These are phyloP conservation scores for Iphiclides podalirius DNA, from an alignment of 2,888 invertebrate genomes.

Conservation along the genomic window DNA sequence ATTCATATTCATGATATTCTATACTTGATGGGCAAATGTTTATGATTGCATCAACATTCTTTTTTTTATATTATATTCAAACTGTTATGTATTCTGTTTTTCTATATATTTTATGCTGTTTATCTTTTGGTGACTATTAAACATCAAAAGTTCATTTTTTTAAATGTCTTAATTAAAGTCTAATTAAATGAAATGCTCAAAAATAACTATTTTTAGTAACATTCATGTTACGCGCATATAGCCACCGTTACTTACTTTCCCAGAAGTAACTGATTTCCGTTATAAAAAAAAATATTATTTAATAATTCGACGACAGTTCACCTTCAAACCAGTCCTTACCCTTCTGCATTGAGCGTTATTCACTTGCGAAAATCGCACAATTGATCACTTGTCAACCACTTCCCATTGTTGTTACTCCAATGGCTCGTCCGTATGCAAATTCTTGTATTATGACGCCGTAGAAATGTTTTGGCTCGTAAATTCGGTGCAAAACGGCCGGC, in stretches of 20 bases:
- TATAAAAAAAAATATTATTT: conserved; percentile 60
- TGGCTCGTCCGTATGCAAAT: conserved; percentile 43
- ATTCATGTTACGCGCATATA: no score
- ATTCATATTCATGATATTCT: no score
- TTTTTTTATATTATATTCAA: no score
- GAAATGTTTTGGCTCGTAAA: conserved; percentile 48
- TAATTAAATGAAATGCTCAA: no score
- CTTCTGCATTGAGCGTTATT: conserved; percentile 48
- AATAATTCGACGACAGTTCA: conserved; percentile 56
- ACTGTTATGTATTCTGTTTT: no score
- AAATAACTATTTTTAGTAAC: no score
- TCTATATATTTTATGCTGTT: no score
- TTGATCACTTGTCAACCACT: conserved; percentile 69
- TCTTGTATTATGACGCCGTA: conserved; percentile 33
- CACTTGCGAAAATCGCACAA: conserved; percentile 63
- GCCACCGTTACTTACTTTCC: conserved; percentile 2
- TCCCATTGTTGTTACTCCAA: conserved; percentile 42
- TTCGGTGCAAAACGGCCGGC: conserved; percentile 33
- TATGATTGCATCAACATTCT: no score
- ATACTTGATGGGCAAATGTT: no score
- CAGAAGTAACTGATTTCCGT: conserved; percentile 4
- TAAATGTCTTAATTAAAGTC: no score
- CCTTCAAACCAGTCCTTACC: conserved; percentile 39
- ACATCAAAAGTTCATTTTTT: no score
- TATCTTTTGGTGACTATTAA: no score